Evolutionary conservation across 2,888 invertebrate genomes (phyloP), one percentile per base, ranked within the genome.

Genomic region (Habrosyne pyritoides): DNA sequence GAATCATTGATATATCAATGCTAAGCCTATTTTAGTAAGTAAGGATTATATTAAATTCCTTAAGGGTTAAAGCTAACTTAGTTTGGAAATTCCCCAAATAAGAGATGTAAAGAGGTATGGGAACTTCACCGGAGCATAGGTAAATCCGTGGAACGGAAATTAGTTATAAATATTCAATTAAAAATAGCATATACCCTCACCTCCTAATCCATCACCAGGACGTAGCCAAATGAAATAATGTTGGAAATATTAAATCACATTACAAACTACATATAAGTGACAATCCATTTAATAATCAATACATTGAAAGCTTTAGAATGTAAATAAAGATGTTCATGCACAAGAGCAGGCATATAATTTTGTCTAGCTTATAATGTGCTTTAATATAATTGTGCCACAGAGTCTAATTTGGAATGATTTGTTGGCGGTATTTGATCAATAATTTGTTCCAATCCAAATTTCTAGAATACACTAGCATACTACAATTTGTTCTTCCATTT

Each of bases 161-260:
- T 0, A 10, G 33, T 33, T 33, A 4, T 10, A 30, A 30, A 30
- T 8, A 8, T 10, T 33, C 10, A 33, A 12, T 2, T n/a, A n/a
- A 33, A 6, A 36, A 24, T 5, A 26, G 10, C 14, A 26, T 26
- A n/a, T 49, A 26, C 48, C 48, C 86, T 89, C 78, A 89, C 89
- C 89, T 89, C 88, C 89, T 89, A 59, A 57, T 82, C 83, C 83
- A 63, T 75, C 84, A 79, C 82, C 71, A 74, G 57, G 70, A 75
- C 69, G 71, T 72, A 73, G 65, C 73, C 42, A 42, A n/a, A 42
- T 42, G 42, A 18, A 42, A 42, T 42, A 42, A 73, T 64, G 73
- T 67, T 67, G 69, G 68, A 76, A 69, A 74, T 76, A 77, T 83
- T 81, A 79, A 78, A 83, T 70, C 81, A 84, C 83, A 81, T 84